A percentile compares a stretch with the other conserved stretches of the same genome.
These are phyloP conservation scores for Poecilia latipinna DNA, from an alignment of 2,113 vertebrate genomes.

Conservation along the genomic window DNA sequence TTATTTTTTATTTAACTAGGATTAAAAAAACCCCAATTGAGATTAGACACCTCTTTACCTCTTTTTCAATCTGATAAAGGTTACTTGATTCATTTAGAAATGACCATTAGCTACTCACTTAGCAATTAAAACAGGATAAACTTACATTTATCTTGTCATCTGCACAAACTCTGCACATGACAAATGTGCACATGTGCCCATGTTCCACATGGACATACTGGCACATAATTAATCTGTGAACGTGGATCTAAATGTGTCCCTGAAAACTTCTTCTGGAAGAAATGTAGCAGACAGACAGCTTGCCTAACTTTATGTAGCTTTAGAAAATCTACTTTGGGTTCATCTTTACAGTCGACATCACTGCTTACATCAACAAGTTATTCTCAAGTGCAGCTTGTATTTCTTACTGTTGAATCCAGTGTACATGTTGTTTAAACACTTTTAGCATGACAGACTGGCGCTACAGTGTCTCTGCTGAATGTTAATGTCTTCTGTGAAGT, in stretches of 20 bases:
- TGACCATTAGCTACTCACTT: not conserved
- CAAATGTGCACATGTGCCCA: no score
- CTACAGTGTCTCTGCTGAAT: not conserved
- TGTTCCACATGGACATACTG: not conserved
- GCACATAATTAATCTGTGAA: not conserved
- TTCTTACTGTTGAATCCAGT: not conserved
- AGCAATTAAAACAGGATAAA: not conserved
- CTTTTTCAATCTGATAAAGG: no score
- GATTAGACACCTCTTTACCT: no score
- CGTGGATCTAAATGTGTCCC: no score
- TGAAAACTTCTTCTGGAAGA: not conserved
- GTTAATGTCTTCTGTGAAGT: not conserved
- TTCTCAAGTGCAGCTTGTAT: not conserved
- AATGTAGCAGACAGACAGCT: not conserved
- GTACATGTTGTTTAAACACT: no score
- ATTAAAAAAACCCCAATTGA: no score
- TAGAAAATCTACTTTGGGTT: not conserved
- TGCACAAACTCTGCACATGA: not conserved
- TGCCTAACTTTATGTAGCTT: not conserved
- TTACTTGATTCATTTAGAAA: not conserved
- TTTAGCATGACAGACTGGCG: not conserved
- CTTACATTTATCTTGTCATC: not conserved
- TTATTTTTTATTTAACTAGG: no score
- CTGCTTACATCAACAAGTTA: not conserved
- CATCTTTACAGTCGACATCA: not conserved